These are phyloP conservation scores for Rhabdophis nuchalis DNA, from an alignment of 2,797 vertebrate genomes.

Conservation along the genomic window DNA sequence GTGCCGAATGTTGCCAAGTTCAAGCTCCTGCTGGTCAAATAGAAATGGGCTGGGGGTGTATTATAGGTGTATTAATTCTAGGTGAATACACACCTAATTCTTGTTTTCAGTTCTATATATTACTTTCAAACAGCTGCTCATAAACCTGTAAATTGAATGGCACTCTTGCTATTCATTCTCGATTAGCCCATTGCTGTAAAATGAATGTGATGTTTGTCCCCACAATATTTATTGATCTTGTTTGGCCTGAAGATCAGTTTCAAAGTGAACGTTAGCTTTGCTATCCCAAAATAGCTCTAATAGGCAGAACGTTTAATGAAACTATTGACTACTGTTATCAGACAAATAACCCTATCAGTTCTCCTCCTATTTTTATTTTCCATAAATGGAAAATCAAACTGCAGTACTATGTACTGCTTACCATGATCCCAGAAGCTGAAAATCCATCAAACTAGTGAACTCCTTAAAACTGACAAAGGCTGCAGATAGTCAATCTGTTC, in stretches of 20 bases:
- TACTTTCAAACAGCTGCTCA: neutral
- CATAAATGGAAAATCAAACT: neutral
- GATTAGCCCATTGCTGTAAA: neutral
- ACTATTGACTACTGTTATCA: neutral
- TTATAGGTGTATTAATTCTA: neutral
- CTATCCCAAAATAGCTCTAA: neutral
- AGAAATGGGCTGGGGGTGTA: neutral
- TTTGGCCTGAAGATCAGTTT: neutral
- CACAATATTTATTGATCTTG: neutral
- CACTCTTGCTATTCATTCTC: neutral
- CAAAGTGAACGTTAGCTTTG: neutral
- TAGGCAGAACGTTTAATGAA: neutral
- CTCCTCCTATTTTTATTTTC: neutral
- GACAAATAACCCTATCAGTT: neutral
- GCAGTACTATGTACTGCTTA: neutral
- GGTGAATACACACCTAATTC: neutral
- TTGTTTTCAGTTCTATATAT: neutral
- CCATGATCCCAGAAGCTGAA: neutral
- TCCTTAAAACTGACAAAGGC: neutral
- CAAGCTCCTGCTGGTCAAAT: neutral
- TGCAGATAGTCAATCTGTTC: neutral
- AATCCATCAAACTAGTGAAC: neutral
- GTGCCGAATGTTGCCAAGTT: neutral
- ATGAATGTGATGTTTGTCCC: neutral
- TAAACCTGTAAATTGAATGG: neutral